A percentile compares a stretch with the other conserved stretches of the same genome.
Evolutionary conservation across 2,888 invertebrate species (phyloP).

Genomic region (Psylliodes chrysocephalus): DNA sequence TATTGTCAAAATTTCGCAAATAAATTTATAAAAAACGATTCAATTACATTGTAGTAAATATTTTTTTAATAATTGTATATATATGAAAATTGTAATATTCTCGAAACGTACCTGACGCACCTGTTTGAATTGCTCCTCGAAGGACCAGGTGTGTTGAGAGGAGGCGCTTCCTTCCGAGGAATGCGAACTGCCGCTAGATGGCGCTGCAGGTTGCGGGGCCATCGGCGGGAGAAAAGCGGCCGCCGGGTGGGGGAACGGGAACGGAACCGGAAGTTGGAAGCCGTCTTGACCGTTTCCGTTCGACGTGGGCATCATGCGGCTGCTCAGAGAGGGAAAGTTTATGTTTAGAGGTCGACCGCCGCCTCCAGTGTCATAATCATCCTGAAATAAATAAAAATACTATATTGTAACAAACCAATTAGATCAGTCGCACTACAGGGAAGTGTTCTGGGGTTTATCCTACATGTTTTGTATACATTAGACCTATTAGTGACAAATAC

Average conservation of each 20-base stretch:
- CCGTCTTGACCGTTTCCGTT: slow-evolving; percentile 56
- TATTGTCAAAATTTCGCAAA: too few relatives aligned
- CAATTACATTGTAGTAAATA: too few relatives aligned
- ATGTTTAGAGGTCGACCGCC: slow-evolving; percentile 19
- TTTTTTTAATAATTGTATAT: background rate
- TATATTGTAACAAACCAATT: too few relatives aligned
- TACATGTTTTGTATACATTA: too few relatives aligned
- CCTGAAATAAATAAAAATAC: too few relatives aligned
- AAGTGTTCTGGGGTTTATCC: too few relatives aligned
- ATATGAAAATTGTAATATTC: background rate
- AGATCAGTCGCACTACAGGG: too few relatives aligned
- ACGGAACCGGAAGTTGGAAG: slow-evolving; percentile 67
- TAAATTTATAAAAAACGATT: too few relatives aligned
- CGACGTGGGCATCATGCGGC: slow-evolving; percentile 42
- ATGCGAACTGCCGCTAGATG: slow-evolving; percentile 64
- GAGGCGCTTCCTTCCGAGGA: slow-evolving; percentile 69
- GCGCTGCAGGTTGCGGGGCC: slow-evolving; percentile 68
- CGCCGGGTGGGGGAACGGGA: slow-evolving; percentile 68
- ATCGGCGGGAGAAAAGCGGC: slow-evolving; percentile 70
- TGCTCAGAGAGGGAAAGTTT: slow-evolving; percentile 27
- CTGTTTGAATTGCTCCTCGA: slow-evolving; percentile 99
- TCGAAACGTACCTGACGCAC: slow-evolving; percentile 85
- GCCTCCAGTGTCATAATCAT: slow-evolving; percentile 57
- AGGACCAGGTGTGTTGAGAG: slow-evolving; percentile 88
- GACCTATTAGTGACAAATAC: too few relatives aligned